Conservation (phyloP, 2,888 invertebrate species). For the Taphrorychus bicolor region DNA sequence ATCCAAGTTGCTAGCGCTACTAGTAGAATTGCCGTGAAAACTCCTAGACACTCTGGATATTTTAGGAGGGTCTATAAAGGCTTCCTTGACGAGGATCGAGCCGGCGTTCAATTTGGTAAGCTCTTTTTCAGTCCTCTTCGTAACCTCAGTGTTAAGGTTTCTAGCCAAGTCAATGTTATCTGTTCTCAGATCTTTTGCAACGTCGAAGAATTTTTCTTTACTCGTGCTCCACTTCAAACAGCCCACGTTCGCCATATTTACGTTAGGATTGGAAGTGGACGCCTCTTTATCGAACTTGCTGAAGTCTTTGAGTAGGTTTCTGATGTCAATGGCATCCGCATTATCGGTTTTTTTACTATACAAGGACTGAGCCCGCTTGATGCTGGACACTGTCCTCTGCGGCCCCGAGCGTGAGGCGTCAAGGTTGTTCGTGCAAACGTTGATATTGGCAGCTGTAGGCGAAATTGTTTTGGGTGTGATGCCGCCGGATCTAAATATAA, state of each 20-base stretch:
- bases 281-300: constrained; percentile 49
- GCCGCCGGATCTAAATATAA: constrained; percentile 11
- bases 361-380: constrained; percentile 46
- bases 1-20: constrained; percentile 47
- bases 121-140: constrained; percentile 48
- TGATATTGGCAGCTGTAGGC: constrained; percentile 44
- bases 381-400: constrained; percentile 50
- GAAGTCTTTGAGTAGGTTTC: constrained; percentile 45
- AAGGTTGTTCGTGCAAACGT: constrained; percentile 48
- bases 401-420: too few species aligned
- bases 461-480: constrained; percentile 46
- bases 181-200: constrained; percentile 43
- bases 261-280: constrained; percentile 42
- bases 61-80: constrained; percentile 62
- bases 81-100: constrained; percentile 61
- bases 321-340: constrained; percentile 44
- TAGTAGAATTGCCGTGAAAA: constrained; percentile 57
- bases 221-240: constrained; percentile 55
- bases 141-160: constrained; percentile 46
- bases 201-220: constrained; percentile 56
- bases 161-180: constrained; percentile 48
- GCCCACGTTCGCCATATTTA: constrained; percentile 45
- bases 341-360: constrained; percentile 42
- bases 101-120: constrained; percentile 53
- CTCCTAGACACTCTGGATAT: constrained; percentile 61